Conservation (phyloP, 1,140 invertebrate species). For the Drosophila aff. region DNA sequence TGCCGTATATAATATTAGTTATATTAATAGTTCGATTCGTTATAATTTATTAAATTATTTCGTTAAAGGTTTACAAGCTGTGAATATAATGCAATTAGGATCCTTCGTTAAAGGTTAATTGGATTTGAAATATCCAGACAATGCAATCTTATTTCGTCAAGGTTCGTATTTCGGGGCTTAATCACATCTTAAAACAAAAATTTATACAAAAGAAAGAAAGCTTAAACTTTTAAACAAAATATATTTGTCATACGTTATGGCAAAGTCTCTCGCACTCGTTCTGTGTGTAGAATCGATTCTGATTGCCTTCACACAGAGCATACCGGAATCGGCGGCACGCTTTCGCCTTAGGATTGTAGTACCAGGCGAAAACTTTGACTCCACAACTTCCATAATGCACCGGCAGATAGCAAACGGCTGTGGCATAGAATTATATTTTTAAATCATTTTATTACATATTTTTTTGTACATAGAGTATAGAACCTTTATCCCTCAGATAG, state of each 20-base stretch:
- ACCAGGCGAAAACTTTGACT: background rate
- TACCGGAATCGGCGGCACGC: background rate
- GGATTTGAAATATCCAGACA: background rate
- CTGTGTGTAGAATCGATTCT: constrained; percentile 1
- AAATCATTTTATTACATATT: background rate
- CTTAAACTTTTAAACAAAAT: background rate
- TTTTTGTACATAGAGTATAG: background rate
- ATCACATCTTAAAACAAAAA: background rate
- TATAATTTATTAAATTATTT: background rate
- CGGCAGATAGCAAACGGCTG: background rate
- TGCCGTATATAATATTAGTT: no score
- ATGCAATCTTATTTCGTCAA: background rate
- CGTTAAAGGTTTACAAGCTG: no score
- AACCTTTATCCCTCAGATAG: background rate
- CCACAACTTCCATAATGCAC: background rate
- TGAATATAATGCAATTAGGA: background rate
- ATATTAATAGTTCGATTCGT: background rate
- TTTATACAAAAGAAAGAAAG: background rate
- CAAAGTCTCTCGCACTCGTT: constrained; percentile 1
- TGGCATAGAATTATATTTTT: no score
- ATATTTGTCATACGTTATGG: background rate
- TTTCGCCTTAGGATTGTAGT: background rate
- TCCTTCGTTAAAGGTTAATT: no score
- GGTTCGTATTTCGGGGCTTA: background rate
- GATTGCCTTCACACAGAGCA: constrained; percentile 8